Percentiles rank a stretch among this genome's conserved stretches.
Conservation (phyloP, 2,113 vertebrate genomes). For the Diadophis punctatus region DNA sequence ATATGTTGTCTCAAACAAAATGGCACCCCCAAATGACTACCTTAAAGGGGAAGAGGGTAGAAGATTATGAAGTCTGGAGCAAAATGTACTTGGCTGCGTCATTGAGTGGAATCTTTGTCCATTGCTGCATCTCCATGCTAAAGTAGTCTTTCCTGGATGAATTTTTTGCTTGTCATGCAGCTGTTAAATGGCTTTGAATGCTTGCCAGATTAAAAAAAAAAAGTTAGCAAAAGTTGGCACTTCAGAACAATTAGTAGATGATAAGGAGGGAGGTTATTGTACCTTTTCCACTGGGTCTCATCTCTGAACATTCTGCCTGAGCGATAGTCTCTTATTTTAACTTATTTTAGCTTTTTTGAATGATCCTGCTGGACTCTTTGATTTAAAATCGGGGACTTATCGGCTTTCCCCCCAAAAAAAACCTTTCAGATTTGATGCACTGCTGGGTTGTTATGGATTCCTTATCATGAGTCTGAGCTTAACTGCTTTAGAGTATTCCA, state of each 20-base stretch:
- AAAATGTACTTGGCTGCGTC: background rate
- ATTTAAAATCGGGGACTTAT: background rate
- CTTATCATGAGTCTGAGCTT: background rate
- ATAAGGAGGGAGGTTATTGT: background rate
- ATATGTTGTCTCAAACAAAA: background rate
- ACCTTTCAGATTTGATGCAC: background rate
- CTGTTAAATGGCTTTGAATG: background rate
- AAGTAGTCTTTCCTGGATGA: background rate
- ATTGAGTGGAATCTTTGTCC: background rate
- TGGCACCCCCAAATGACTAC: background rate
- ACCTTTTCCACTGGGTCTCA: background rate
- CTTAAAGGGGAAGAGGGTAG: background rate
- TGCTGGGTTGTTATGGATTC: background rate
- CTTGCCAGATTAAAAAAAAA: background rate
- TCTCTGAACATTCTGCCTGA: background rate
- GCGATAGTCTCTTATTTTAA: background rate
- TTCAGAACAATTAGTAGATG: background rate
- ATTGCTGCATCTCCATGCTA: background rate
- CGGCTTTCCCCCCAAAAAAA: background rate
- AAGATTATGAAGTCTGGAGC: background rate
- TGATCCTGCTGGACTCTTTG: background rate
- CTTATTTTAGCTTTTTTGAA: background rate
- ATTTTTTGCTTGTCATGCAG: slow-evolving; percentile 2
- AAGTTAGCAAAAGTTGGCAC: background rate
- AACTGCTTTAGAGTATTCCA: background rate